These are phyloP conservation scores for Tipula lateralis DNA, from an alignment of 2,888 invertebrate genomes.

Conservation along the genomic window DNA sequence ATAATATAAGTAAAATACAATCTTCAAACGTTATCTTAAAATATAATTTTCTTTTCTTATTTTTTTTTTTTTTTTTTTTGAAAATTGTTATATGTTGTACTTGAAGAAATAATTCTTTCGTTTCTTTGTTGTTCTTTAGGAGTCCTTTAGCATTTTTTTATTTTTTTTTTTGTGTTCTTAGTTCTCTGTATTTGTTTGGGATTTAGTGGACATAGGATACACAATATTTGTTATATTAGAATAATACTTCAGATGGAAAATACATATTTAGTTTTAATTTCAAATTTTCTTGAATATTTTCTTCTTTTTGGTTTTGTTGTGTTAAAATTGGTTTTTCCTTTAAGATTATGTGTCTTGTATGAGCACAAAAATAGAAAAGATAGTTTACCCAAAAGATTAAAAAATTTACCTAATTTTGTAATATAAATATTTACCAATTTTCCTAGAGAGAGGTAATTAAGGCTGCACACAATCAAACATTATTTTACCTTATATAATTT, in stretches of 20 bases:
- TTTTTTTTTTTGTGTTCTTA: neutral
- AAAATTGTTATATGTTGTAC: slow-evolving; percentile 19
- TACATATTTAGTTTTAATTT: slow-evolving; percentile 24
- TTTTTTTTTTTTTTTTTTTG: neutral
- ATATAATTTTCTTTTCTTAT: slow-evolving; percentile 24
- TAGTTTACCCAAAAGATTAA: neutral
- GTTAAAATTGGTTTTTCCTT: neutral
- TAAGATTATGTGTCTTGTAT: neutral
- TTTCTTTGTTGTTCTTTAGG: slow-evolving; percentile 24
- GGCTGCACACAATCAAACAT: neutral
- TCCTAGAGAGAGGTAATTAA: neutral
- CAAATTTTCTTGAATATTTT: neutral
- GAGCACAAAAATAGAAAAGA: neutral
- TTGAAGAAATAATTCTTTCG: slow-evolving; percentile 24
- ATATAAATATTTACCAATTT: neutral
- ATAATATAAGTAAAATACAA: slow-evolving; percentile 12
- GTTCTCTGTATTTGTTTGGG: neutral
- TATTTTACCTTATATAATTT: too few species aligned
- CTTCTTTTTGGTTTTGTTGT: neutral
- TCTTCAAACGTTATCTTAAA: slow-evolving; percentile 24
- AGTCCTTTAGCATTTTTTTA: neutral
- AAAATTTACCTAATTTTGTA: neutral
- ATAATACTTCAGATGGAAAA: slow-evolving; percentile 19
- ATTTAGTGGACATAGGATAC: slow-evolving; percentile 24
- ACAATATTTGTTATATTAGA: slow-evolving; percentile 24